phyloP scores from a whole-genome alignment of 2,888 invertebrate species.

The Netelia inedita region DNA sequence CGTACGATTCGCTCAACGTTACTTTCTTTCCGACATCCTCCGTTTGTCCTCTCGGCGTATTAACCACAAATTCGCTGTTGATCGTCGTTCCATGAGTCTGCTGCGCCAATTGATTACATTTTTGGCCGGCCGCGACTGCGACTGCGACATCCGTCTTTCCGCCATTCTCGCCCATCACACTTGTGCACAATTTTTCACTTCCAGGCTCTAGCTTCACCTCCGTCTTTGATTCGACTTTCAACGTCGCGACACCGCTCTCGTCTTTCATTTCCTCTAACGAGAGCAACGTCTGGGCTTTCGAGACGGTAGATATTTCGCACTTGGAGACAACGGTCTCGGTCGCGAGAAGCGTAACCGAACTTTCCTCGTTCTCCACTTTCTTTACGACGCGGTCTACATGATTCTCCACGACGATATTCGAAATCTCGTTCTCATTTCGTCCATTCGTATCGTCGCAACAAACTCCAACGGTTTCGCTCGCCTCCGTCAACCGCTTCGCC shows the following conservation, averaged over 20 bases:
- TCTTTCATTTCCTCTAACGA: not conserved
- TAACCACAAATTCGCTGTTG: conserved; percentile 74
- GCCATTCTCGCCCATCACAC: not conserved
- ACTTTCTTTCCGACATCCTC: conserved; percentile 82
- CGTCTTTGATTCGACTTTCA: conserved; percentile 6
- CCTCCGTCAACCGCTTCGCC: conserved; percentile 8
- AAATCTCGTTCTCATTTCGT: conserved; percentile 69
- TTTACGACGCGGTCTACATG: conserved; percentile 27
- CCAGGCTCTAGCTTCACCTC: conserved; percentile 28
- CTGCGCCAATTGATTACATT: conserved; percentile 60
- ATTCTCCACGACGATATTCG: conserved; percentile 39
- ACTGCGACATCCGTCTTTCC: not conserved
- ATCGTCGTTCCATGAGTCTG: conserved; percentile 71
- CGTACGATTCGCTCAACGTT: conserved; percentile 71
- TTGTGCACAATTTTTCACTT: not conserved
- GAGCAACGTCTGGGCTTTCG: not conserved
- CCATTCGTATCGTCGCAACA: conserved; percentile 2
- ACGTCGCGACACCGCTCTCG: conserved; percentile 8
- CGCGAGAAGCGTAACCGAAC: not conserved
- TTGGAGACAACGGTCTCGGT: not conserved
- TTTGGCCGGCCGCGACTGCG: conserved; percentile 5
- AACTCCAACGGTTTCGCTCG: not conserved
- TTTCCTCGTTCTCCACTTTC: conserved; percentile 24
- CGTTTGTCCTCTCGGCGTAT: conserved; percentile 68
- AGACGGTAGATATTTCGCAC: not conserved